Evolutionary conservation across 2,113 vertebrate species (phyloP).

Genomic region (Aramus guarauna): DNA sequence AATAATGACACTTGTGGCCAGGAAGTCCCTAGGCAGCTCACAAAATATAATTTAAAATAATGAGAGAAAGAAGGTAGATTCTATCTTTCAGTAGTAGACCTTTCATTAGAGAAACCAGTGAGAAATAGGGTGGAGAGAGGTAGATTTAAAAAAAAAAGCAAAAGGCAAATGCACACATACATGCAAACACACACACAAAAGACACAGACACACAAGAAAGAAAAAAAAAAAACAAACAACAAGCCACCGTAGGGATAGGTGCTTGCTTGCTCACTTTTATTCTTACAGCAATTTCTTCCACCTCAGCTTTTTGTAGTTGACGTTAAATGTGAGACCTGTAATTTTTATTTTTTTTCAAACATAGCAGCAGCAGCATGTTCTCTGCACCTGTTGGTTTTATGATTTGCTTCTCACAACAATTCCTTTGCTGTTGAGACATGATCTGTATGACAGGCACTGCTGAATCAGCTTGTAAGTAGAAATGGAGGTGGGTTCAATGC

Average conservation of each 20-base stretch:
- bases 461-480: slow-evolving; percentile 60
- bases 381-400: slow-evolving; percentile 59
- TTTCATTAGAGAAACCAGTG: not conserved
- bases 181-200: not conserved
- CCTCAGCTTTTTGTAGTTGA: slow-evolving; percentile 7
- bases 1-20: not conserved
- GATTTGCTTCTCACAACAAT: slow-evolving; percentile 50
- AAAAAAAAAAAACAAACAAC: not conserved
- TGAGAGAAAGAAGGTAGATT: not conserved
- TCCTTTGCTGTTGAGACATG: slow-evolving; percentile 63
- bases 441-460: slow-evolving; percentile 52
- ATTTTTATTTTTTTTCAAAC: not conserved
- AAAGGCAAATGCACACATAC: not conserved
- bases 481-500: not conserved
- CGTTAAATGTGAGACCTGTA: slow-evolving; percentile 16
- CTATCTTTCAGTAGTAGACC: not conserved
- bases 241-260: not conserved
- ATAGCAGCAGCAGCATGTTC: slow-evolving; percentile 35
- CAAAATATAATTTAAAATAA: not conserved
- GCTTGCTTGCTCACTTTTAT: not conserved
- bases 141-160: not conserved
- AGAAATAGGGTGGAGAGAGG: not conserved
- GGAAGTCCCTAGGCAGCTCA: not conserved
- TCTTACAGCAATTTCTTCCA: not conserved
- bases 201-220: not conserved